Percentiles rank a stretch among this genome's conserved stretches.
Conservation (phyloP, 2,113 vertebrate species). For the Aix galericulata region DNA sequence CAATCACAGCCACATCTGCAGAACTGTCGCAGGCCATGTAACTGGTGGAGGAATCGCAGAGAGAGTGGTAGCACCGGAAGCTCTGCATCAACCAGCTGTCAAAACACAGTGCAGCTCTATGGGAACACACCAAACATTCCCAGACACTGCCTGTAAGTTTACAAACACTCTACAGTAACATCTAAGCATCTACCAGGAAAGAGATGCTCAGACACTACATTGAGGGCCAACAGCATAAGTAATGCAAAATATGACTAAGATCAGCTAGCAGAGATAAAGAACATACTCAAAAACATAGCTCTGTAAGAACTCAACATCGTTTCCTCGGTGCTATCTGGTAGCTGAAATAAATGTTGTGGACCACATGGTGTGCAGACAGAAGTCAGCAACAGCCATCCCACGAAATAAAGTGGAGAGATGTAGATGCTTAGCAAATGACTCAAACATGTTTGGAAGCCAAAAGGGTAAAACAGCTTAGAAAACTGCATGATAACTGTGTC, state of each 20-base stretch:
- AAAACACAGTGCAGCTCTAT: constrained; percentile 39
- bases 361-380: background rate
- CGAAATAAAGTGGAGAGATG: background rate
- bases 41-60: background rate
- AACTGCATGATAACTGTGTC: background rate
- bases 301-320: background rate
- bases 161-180: constrained; percentile 27
- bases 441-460: background rate
- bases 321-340: background rate
- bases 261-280: background rate
- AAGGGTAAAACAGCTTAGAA: background rate
- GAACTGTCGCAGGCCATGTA: background rate
- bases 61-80: background rate
- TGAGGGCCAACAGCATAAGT: background rate
- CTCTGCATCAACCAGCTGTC: constrained; percentile 1
- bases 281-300: background rate
- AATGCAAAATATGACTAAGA: background rate
- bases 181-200: background rate
- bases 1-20: background rate
- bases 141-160: background rate
- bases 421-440: background rate
- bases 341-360: background rate
- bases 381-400: background rate
- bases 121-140: constrained; percentile 23
- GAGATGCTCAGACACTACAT: background rate